A percentile compares a stretch with the other conserved stretches of the same genome.
These are phyloP conservation scores for Corbicula japonica DNA, from an alignment of 2,888 invertebrate genomes.

Conservation along the genomic window DNA sequence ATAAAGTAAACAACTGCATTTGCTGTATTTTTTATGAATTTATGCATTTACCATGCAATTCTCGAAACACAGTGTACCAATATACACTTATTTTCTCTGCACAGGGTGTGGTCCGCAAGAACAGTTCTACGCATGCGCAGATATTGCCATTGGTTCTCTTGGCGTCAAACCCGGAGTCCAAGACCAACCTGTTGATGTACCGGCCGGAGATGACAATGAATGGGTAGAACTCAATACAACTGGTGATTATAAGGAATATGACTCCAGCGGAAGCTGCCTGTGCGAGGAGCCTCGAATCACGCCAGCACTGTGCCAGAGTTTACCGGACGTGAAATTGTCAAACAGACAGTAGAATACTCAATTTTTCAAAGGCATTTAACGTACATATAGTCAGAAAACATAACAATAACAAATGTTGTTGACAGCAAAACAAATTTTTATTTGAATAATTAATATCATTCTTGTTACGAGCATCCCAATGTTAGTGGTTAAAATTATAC, in stretches of 20 bases:
- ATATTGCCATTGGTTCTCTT: slow-evolving; percentile 71
- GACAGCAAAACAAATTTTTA: too few relatives aligned
- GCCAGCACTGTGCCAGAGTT: slow-evolving; percentile 1
- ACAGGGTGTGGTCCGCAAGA: slow-evolving; percentile 77
- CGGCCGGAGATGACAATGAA: slow-evolving; percentile 21
- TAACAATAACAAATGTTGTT: too few relatives aligned
- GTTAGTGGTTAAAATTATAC: too few relatives aligned
- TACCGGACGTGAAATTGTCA: neutral
- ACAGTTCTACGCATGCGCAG: slow-evolving; percentile 78
- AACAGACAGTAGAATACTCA: neutral
- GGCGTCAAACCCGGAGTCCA: slow-evolving; percentile 34
- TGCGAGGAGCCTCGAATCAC: neutral
- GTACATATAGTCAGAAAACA: too few relatives aligned
- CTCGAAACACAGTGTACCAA: neutral
- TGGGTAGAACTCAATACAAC: neutral
- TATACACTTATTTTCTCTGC: neutral
- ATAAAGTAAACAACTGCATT: neutral
- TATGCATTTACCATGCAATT: neutral
- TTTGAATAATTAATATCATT: too few relatives aligned
- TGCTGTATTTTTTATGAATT: neutral
- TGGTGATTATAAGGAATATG: neutral
- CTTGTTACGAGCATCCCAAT: too few relatives aligned
- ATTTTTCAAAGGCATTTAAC: too few relatives aligned
- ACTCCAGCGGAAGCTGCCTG: neutral
- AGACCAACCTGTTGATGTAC: neutral